These are phyloP conservation scores for Tapirus indicus DNA, from an alignment of 2,797 vertebrate genomes.

Conservation along the genomic window DNA sequence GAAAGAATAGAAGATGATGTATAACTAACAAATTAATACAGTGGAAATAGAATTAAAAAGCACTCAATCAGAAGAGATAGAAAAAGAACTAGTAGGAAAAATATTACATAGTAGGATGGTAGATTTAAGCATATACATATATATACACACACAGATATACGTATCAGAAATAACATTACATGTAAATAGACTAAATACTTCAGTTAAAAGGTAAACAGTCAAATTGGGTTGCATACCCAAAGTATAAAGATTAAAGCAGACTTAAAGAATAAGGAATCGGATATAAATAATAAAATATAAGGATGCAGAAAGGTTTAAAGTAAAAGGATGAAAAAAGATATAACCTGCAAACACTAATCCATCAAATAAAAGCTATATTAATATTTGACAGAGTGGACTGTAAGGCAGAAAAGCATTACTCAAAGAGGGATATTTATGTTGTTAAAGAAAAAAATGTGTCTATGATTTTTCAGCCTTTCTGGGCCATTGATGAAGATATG, in stretches of 20 bases:
- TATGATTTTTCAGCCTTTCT: background rate
- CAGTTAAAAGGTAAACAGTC: background rate
- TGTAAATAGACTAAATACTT: background rate
- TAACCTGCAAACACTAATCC: background rate
- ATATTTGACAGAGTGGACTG: background rate
- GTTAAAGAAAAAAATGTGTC: background rate
- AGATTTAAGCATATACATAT: background rate
- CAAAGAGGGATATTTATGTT: background rate
- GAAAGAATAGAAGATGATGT: background rate
- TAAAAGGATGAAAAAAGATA: background rate
- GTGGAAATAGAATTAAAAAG: constrained; percentile 11
- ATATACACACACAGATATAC: background rate
- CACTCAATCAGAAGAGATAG: background rate
- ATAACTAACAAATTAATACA: background rate
- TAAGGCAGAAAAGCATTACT: background rate
- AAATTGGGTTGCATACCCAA: background rate
- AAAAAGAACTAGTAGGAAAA: background rate
- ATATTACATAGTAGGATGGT: background rate
- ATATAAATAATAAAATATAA: background rate
- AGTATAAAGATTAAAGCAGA: background rate
- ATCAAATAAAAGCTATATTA: background rate
- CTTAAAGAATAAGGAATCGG: background rate
- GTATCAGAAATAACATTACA: background rate
- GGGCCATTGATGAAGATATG: background rate
- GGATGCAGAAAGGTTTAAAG: background rate